These are phyloP conservation scores for Trachythela sp. DNA, from an alignment of 64 coral and sea anemone genomes.

Conservation along the genomic window DNA sequence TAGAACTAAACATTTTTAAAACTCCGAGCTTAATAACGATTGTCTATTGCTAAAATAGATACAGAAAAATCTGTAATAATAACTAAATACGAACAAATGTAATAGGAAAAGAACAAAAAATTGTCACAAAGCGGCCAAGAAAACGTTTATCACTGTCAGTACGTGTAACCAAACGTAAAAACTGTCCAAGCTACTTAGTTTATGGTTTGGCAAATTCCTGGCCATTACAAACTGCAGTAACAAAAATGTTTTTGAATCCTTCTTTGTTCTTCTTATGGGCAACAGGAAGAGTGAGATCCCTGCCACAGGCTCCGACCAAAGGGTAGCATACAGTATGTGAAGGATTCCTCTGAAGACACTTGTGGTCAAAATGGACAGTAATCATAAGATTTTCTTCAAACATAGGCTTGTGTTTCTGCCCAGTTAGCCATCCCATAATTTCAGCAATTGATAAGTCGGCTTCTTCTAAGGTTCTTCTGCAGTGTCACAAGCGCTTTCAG, in stretches of 20 bases:
- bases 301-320: background rate
- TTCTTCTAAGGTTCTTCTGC: background rate
- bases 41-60: no score
- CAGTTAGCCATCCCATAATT: no score
- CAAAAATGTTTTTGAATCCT: background rate
- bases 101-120: no score
- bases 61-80: no score
- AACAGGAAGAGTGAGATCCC: no score
- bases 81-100: no score
- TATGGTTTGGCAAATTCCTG: conserved; percentile 4
- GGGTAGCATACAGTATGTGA: background rate
- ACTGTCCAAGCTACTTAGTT: background rate
- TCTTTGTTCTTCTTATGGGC: background rate
- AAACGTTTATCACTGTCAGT: background rate
- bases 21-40: no score
- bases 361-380: background rate
- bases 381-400: background rate
- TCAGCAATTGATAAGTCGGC: no score
- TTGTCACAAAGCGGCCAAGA: no score
- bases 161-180: background rate
- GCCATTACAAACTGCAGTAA: background rate
- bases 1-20: no score
- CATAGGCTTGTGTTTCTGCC: no score
- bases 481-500: background rate
- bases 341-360: background rate